These are phyloP conservation scores for Laothoe populi DNA, from an alignment of 2,888 invertebrate genomes.

Conservation along the genomic window DNA sequence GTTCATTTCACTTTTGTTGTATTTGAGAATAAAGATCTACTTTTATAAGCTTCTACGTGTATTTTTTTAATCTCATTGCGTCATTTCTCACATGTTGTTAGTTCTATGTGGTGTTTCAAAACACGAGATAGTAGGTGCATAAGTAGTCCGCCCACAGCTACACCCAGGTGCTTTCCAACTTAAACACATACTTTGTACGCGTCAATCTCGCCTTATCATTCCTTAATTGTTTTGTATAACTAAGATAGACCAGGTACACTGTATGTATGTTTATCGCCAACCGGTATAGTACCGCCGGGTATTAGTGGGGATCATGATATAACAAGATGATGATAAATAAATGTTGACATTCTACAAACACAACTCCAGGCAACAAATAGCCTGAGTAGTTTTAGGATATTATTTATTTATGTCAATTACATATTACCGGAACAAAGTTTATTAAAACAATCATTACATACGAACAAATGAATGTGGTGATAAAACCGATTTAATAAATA, in stretches of 20 bases:
- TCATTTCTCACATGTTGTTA: slow-evolving; percentile 58
- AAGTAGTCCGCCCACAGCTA: slow-evolving; percentile 72
- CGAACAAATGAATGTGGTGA: no score
- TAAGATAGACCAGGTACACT: neutral
- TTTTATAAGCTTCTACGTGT: neutral
- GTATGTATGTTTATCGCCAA: neutral
- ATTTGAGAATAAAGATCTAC: no score
- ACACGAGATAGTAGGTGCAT: slow-evolving; percentile 48
- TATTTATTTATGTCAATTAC: no score
- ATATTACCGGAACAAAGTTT: no score
- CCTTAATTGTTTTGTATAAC: slow-evolving; percentile 33
- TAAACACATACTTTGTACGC: slow-evolving; percentile 38
- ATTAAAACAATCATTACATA: no score
- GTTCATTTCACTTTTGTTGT: neutral
- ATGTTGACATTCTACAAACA: no score
- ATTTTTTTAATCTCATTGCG: slow-evolving; percentile 36
- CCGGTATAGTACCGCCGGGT: no score
- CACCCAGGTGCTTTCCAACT: slow-evolving; percentile 62
- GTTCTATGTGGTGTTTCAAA: slow-evolving; percentile 56
- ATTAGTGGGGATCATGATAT: no score
- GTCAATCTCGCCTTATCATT: slow-evolving; percentile 62
- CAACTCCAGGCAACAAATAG: no score
- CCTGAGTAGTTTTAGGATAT: no score
- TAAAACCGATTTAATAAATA: no score
- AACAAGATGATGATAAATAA: no score